Conservation (phyloP, 2,113 vertebrate species). For the Archocentrus centrarchus region DNA sequence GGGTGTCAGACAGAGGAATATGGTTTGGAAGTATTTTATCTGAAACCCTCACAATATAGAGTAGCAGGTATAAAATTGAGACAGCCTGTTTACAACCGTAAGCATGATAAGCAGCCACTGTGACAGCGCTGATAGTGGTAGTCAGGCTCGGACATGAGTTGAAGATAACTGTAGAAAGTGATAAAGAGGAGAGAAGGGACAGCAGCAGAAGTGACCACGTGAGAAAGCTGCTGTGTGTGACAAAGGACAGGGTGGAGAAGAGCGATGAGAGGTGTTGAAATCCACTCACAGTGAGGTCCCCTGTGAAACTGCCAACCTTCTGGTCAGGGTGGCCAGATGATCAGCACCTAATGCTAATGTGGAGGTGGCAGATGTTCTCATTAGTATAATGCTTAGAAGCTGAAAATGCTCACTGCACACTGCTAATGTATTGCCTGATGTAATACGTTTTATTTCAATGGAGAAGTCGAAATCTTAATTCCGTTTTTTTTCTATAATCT, state of each 20-base stretch:
- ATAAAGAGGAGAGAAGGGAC: constrained; percentile 41
- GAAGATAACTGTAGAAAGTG: constrained; percentile 54
- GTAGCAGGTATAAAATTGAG: constrained; percentile 32
- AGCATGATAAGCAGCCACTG: constrained; percentile 27
- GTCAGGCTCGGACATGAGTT: constrained; percentile 30
- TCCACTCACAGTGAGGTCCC: constrained; percentile 44
- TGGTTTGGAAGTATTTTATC: constrained; percentile 53
- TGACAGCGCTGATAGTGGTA: constrained; percentile 7
- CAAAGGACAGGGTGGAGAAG: constrained; percentile 48
- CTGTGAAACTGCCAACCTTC: constrained; percentile 53
- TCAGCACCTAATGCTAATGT: constrained; percentile 62
- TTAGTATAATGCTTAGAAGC: constrained; percentile 50
- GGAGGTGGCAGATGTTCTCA: constrained; percentile 72
- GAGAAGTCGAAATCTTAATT: neutral
- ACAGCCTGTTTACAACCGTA: constrained; percentile 7
- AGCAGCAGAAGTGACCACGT: constrained; percentile 36
- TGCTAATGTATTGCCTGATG: constrained; percentile 32
- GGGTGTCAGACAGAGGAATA: constrained; percentile 46
- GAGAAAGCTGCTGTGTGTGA: constrained; percentile 46
- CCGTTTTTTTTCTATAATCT: neutral
- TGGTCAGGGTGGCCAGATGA: constrained; percentile 55
- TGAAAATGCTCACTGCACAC: constrained; percentile 42
- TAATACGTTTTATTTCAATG: constrained; percentile 26
- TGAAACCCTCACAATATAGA: constrained; percentile 23
- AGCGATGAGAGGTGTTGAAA: constrained; percentile 56